phyloP scores from a whole-genome alignment of 1,140 invertebrate species.

The Drosophila bipectinata region DNA sequence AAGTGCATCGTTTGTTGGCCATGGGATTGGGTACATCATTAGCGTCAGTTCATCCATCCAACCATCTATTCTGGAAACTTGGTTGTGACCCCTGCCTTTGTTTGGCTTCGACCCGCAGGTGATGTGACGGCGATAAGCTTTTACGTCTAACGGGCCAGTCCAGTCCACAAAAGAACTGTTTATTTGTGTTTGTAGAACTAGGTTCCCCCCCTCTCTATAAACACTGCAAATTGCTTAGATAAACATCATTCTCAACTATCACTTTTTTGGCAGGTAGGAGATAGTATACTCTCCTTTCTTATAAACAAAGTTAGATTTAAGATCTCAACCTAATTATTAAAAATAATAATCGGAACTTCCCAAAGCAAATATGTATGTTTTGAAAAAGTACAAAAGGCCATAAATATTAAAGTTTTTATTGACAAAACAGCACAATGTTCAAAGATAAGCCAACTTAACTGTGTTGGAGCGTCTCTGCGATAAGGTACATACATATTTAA shows the following conservation, averaged over 20 bases:
- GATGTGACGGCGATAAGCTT: slow-evolving; percentile 36
- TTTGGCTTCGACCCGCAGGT: not conserved
- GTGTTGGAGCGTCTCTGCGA: not conserved
- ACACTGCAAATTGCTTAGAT: too few species aligned
- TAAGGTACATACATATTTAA: not conserved
- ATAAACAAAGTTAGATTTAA: too few species aligned
- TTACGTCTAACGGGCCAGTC: slow-evolving; percentile 33
- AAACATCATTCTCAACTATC: too few species aligned
- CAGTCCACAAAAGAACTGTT: slow-evolving; percentile 30
- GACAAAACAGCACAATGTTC: not conserved
- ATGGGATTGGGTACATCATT: slow-evolving; percentile 19
- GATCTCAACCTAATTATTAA: too few species aligned
- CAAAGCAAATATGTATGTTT: too few species aligned
- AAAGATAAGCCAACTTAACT: not conserved
- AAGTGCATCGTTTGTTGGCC: slow-evolving; percentile 38
- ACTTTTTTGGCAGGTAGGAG: too few species aligned
- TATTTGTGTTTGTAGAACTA: slow-evolving; percentile 1
- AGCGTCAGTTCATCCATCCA: too few species aligned
- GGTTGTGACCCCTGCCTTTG: slow-evolving; percentile 6
- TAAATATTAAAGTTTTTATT: not conserved
- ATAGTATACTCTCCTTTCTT: too few species aligned
- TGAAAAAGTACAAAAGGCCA: not conserved
- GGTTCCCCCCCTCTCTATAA: not conserved
- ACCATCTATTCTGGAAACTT: too few species aligned
- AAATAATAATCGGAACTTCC: too few species aligned